Evolutionary conservation across 2,888 invertebrate species (phyloP).

Genomic region (Cephus rjabovi): DNA sequence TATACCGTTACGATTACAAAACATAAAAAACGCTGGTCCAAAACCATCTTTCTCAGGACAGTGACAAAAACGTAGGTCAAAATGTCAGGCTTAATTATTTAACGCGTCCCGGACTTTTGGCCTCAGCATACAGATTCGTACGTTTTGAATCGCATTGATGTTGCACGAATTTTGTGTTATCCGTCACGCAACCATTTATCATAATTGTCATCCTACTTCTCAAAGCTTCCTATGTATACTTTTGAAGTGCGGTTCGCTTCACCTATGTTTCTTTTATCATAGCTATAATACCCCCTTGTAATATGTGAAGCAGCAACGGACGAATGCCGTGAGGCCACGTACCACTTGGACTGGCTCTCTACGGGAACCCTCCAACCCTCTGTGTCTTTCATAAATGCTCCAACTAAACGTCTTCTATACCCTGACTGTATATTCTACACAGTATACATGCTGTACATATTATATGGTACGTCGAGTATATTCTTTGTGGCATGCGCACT

Average conservation of each 20-base stretch:
- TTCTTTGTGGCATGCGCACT: neutral
- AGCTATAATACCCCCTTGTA: neutral
- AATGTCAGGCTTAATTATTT: neutral
- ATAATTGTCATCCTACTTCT: neutral
- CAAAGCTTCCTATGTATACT: neutral
- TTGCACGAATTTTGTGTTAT: too few species aligned
- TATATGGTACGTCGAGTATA: neutral
- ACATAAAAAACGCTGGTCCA: neutral
- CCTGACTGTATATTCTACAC: neutral
- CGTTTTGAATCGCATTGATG: neutral
- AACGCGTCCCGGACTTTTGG: neutral
- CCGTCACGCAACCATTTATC: neutral
- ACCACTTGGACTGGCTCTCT: neutral
- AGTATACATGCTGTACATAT: neutral
- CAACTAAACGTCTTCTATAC: conserved; percentile 10
- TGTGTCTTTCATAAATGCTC: conserved; percentile 26
- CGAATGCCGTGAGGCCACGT: conserved; percentile 4
- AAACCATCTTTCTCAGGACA: neutral
- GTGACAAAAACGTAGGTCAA: neutral
- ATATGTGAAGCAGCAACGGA: neutral
- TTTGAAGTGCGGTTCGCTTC: neutral
- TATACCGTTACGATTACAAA: neutral
- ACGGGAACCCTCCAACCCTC: conserved; percentile 7
- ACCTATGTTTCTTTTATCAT: neutral
- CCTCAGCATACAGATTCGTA: neutral